Percentiles rank a stretch among this genome's conserved stretches.
These are phyloP conservation scores for Drosophila melanica DNA, from an alignment of 1,140 invertebrate genomes.

Conservation along the genomic window DNA sequence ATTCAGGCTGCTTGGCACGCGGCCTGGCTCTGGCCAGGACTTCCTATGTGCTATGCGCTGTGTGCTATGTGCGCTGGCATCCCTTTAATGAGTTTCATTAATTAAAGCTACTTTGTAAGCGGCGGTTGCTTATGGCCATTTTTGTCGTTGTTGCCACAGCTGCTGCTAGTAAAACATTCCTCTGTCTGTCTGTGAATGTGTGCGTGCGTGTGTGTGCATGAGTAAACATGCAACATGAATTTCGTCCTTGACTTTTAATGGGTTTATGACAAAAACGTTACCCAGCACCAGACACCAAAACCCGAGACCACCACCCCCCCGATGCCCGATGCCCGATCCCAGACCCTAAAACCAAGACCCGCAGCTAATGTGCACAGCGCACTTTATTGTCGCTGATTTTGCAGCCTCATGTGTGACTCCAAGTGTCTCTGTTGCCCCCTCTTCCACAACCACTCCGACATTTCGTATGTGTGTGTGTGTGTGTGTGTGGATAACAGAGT, in stretches of 20 bases:
- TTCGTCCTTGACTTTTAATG: constrained; percentile 83
- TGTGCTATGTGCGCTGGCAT: constrained; percentile 36
- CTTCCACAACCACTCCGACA: constrained; percentile 1
- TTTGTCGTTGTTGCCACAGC: constrained; percentile 34
- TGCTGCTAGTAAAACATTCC: constrained; percentile 28
- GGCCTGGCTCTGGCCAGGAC: constrained; percentile 17
- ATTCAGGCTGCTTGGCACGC: constrained; percentile 1
- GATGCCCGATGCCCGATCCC: background rate
- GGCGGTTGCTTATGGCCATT: constrained; percentile 46
- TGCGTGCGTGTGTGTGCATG: constrained; percentile 46
- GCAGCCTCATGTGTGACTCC: constrained; percentile 9
- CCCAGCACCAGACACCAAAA: constrained; percentile 5
- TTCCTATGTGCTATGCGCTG: constrained; percentile 16
- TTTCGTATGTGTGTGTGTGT: constrained; percentile 20
- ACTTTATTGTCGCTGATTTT: constrained; percentile 37
- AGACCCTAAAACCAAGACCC: background rate
- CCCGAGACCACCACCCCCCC: background rate
- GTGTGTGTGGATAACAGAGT: constrained; percentile 69
- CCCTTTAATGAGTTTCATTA: constrained; percentile 80
- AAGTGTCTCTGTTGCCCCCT: background rate
- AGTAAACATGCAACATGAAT: constrained; percentile 80
- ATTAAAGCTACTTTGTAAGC: constrained; percentile 79
- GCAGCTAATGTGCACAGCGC: constrained; percentile 69
- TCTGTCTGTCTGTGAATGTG: constrained; percentile 17
- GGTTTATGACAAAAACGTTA: constrained; percentile 78